phyloP scores from a whole-genome alignment of 2,888 invertebrate genomes.

The Zaprionus bogoriensis region DNA sequence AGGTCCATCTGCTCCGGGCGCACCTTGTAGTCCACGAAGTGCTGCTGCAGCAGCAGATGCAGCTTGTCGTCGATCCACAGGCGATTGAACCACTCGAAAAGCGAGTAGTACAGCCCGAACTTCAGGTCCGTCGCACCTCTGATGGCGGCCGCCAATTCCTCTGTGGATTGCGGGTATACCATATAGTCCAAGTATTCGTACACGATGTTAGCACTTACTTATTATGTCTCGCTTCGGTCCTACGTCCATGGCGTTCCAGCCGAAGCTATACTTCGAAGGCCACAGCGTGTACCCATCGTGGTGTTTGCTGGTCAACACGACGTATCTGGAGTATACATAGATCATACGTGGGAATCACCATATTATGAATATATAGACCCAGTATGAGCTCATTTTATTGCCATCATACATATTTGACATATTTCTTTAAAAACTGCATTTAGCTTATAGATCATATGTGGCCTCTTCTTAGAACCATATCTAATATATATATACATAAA shows the following conservation, averaged over 20 bases:
- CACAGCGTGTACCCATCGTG: conserved; percentile 94
- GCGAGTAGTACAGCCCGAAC: conserved; percentile 93
- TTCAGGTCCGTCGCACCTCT: conserved; percentile 85
- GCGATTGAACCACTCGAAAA: conserved; percentile 95
- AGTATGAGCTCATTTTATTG: no score
- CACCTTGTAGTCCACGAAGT: conserved; percentile 89
- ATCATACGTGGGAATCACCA: no score
- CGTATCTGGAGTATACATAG: conserved; percentile 85
- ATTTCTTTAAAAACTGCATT: no score
- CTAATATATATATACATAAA: no score
- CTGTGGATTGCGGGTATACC: conserved; percentile 37
- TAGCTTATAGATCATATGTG: no score
- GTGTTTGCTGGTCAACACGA: conserved; percentile 93
- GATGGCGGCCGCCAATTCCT: conserved; percentile 88
- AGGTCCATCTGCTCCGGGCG: conserved; percentile 92
- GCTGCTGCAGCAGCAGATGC: conserved; percentile 85
- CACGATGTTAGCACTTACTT: conserved; percentile 82
- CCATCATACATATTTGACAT: no score
- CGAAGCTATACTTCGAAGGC: conserved; percentile 91
- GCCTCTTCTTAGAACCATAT: no score
- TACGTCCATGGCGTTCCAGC: conserved; percentile 92
- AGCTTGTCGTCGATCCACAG: conserved; percentile 89
- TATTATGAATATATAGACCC: no score
- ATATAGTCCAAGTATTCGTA: background rate
- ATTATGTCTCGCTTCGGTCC: conserved; percentile 91